phyloP scores from a whole-genome alignment of 2,797 vertebrate species.

The Epinephelus malabaricus region DNA sequence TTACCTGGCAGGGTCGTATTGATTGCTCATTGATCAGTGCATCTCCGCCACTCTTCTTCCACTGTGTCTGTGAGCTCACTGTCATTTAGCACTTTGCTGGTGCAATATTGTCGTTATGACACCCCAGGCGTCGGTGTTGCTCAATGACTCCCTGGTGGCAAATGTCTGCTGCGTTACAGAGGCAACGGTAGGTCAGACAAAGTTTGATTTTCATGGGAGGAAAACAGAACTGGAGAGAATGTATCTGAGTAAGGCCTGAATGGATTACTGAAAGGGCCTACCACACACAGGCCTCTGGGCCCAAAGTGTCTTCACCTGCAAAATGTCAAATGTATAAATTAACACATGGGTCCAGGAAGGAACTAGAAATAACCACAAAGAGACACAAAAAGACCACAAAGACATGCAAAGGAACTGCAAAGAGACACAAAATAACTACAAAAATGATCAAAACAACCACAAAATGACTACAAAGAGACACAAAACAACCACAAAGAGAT shows the following conservation, averaged over 20 bases:
- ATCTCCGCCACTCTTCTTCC: constrained; percentile 61
- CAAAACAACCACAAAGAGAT: too few species aligned
- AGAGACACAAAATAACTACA: too few species aligned
- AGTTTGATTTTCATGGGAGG: constrained; percentile 45
- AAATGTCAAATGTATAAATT: too few species aligned
- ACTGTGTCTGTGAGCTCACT: constrained; percentile 77
- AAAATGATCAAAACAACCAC: too few species aligned
- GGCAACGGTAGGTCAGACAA: constrained; percentile 39
- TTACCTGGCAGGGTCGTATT: constrained; percentile 80
- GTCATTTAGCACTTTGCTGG: constrained; percentile 79
- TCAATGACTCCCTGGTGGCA: constrained; percentile 73
- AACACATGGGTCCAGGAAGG: too few species aligned
- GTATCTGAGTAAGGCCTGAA: background rate
- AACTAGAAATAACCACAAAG: too few species aligned
- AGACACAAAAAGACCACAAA: too few species aligned
- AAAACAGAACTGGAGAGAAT: constrained; percentile 23
- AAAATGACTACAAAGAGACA: too few species aligned
- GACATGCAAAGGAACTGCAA: too few species aligned
- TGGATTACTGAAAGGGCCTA: too few species aligned
- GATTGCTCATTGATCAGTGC: constrained; percentile 77
- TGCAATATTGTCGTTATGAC: constrained; percentile 78
- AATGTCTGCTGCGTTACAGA: constrained; percentile 61
- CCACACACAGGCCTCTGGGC: too few species aligned
- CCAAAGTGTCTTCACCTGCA: too few species aligned
- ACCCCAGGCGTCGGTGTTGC: constrained; percentile 62